Percentiles rank a stretch among this genome's conserved stretches.
These are phyloP conservation scores for Trissoscelio sp. DNA, from an alignment of 2,888 invertebrate species.

Conservation along the genomic window DNA sequence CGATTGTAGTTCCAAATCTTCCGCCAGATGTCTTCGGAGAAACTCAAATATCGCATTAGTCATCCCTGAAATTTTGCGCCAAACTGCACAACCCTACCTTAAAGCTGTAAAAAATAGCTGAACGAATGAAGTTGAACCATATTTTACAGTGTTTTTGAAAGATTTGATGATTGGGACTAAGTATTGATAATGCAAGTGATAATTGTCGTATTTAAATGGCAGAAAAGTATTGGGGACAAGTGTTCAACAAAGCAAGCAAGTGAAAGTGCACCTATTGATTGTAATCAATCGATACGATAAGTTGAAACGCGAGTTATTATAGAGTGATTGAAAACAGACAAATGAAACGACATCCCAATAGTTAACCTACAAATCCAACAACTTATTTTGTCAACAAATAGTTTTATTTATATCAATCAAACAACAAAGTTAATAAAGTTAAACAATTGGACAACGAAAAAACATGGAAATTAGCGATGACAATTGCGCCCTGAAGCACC, in stretches of 20 bases:
- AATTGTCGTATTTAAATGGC: background rate
- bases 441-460: too few relatives aligned
- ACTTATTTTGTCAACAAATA: too few relatives aligned
- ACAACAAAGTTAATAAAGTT: too few relatives aligned
- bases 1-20: too few relatives aligned
- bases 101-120: conserved; percentile 4
- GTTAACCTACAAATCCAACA: background rate
- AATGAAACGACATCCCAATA: background rate
- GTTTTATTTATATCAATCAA: too few relatives aligned
- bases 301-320: background rate
- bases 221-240: background rate
- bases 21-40: too few relatives aligned
- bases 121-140: too few relatives aligned
- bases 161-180: background rate
- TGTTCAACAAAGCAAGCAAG: background rate
- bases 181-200: conserved; percentile 2
- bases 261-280: background rate
- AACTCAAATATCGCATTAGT: too few relatives aligned
- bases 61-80: too few relatives aligned
- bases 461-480: conserved; percentile 79
- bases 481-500: conserved; percentile 83
- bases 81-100: too few relatives aligned
- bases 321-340: background rate
- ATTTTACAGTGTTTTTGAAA: conserved; percentile 25
- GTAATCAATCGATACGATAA: background rate